Percentiles rank a stretch among this genome's conserved stretches.
These are phyloP conservation scores for Cepphus grylle DNA, from an alignment of 2,113 vertebrate species.

Conservation along the genomic window DNA sequence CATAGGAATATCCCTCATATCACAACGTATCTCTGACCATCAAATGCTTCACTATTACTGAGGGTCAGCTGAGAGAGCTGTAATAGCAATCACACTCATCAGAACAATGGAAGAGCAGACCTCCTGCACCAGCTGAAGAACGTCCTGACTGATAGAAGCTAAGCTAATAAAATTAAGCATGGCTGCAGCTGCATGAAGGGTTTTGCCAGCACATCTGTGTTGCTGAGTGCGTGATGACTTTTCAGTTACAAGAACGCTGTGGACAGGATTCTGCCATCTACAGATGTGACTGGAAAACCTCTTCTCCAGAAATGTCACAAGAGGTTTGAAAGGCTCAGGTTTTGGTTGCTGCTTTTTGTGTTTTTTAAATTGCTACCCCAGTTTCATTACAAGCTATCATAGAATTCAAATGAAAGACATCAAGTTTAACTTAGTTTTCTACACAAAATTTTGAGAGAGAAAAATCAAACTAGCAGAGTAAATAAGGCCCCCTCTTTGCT, in stretches of 20 bases:
- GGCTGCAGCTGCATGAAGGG: neutral
- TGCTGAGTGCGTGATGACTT: neutral
- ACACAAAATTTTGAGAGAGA: neutral
- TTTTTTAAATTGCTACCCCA: neutral
- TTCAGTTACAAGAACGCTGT: neutral
- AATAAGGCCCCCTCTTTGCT: neutral
- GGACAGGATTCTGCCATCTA: neutral
- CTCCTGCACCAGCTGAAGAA: neutral
- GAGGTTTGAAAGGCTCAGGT: neutral
- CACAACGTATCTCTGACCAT: neutral
- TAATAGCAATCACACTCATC: neutral
- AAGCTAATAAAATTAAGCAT: neutral
- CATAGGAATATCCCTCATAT: neutral
- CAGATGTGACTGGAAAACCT: neutral
- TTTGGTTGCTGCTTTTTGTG: rapidly evolving
- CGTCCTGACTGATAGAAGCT: neutral
- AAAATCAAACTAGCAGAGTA: neutral
- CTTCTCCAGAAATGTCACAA: neutral
- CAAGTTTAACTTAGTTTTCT: neutral
- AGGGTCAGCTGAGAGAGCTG: neutral
- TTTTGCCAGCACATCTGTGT: neutral
- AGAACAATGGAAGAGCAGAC: neutral
- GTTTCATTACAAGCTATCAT: neutral
- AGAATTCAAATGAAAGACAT: neutral
- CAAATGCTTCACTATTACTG: neutral